phyloP scores from a whole-genome alignment of 2,888 invertebrate genomes.

The Abrostola triplasia region DNA sequence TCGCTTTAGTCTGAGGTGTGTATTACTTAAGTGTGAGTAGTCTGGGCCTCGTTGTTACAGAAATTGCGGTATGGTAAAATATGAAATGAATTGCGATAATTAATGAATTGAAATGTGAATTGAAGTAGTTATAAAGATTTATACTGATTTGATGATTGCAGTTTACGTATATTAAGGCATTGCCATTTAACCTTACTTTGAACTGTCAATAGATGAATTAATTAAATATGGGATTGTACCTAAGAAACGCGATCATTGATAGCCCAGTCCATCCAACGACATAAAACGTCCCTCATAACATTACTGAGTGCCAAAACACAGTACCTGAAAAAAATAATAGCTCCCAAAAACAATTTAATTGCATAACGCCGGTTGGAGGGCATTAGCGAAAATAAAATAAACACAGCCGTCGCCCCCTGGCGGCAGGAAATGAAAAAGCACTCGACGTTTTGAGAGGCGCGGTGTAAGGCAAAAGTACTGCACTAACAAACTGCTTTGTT shows the following conservation, averaged over 20 bases:
- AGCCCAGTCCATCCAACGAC: constrained; percentile 3
- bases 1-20: constrained; percentile 26
- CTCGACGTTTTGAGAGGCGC: constrained; percentile 64
- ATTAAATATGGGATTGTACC: neutral
- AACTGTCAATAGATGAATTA: no score
- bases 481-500: constrained; percentile 81
- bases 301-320: constrained; percentile 35
- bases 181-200: no score
- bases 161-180: no score
- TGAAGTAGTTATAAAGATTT: no score
- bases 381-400: constrained; percentile 74
- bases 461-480: constrained; percentile 68
- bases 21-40: constrained; percentile 6
- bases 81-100: neutral
- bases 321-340: constrained; percentile 46
- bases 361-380: constrained; percentile 66
- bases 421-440: constrained; percentile 79
- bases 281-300: constrained; percentile 36
- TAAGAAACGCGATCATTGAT: neutral
- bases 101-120: no score
- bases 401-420: constrained; percentile 67
- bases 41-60: neutral
- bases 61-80: neutral
- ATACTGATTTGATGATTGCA: no score
- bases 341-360: constrained; percentile 72